Percentiles rank a stretch among this genome's conserved stretches.
Conservation (phyloP, 2,888 invertebrate genomes). For the Thera obeliscata region DNA sequence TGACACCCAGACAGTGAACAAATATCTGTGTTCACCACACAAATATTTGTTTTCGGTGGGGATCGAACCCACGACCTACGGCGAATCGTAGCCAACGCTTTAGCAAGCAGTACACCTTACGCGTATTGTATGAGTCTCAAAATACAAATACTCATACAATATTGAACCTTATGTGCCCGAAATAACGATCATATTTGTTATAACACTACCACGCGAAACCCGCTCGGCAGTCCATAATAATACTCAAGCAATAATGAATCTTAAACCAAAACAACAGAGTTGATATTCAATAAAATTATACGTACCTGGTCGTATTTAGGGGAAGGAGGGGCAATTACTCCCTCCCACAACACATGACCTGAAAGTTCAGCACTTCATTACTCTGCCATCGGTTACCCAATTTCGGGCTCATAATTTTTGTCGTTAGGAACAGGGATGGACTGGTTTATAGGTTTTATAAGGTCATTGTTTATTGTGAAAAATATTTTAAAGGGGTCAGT, state of each 20-base stretch:
- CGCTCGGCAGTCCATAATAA: background rate
- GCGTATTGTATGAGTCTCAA: background rate
- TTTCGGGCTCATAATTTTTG: conserved; percentile 67
- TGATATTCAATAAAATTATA: background rate
- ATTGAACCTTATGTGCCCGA: conserved; percentile 4
- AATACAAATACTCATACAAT: conserved; percentile 8
- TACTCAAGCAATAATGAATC: conserved; percentile 9
- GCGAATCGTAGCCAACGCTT: background rate
- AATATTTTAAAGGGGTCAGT: background rate
- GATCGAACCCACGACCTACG: too few relatives aligned
- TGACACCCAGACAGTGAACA: too few relatives aligned
- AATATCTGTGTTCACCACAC: too few relatives aligned
- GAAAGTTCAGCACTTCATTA: conserved; percentile 80
- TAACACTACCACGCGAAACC: background rate
- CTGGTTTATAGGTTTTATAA: conserved; percentile 6
- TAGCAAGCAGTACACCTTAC: background rate
- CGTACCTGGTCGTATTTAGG: conserved; percentile 16
- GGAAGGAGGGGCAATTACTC: conserved; percentile 57
- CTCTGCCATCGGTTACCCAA: conserved; percentile 66
- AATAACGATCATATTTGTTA: conserved; percentile 2
- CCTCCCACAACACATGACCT: conserved; percentile 68
- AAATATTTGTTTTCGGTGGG: too few relatives aligned
- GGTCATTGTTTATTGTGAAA: background rate
- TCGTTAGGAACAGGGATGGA: conserved; percentile 37
- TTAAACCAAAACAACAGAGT: background rate